Percentiles rank a stretch among this genome's conserved stretches.
Conservation (phyloP, 2,888 invertebrate genomes). For the Pycnomerus fuliginosus region DNA sequence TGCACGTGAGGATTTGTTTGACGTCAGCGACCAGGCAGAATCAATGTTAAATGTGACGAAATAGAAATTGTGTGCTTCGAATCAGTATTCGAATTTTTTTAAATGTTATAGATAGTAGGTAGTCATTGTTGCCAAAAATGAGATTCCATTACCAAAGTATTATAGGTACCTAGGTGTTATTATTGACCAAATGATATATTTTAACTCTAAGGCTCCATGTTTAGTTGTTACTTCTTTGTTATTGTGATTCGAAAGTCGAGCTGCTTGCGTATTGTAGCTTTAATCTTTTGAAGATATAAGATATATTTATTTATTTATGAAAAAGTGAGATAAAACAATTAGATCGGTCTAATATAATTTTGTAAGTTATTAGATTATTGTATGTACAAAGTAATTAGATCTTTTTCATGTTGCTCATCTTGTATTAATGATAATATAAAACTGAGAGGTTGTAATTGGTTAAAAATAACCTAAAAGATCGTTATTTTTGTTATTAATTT, state of each 20-base stretch:
- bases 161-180: constrained; percentile 35
- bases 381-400: constrained; percentile 6
- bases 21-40: constrained; percentile 7
- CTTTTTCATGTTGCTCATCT: constrained; percentile 11
- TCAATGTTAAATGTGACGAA: too few species aligned
- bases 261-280: constrained; percentile 20
- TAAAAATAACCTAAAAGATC: too few species aligned
- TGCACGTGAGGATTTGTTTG: constrained; percentile 39
- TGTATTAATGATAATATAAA: not conserved
- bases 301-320: constrained; percentile 28
- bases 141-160: constrained; percentile 38
- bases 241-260: constrained; percentile 20
- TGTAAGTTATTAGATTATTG: constrained; percentile 14
- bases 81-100: constrained; percentile 10
- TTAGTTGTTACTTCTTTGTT: constrained; percentile 11
- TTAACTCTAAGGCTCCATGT: constrained; percentile 21
- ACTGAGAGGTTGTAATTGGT: too few species aligned
- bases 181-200: constrained; percentile 34
- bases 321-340: constrained; percentile 28
- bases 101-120: constrained; percentile 25
- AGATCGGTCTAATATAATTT: constrained; percentile 34
- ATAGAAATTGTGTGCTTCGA: not conserved
- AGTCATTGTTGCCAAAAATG: constrained; percentile 37
- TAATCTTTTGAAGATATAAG: constrained; percentile 19
- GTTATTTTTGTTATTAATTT: too few species aligned